Base-by-base conservation (phyloP, 2,113 vertebrate genomes). In the Dipodomys stephensi region DNA sequence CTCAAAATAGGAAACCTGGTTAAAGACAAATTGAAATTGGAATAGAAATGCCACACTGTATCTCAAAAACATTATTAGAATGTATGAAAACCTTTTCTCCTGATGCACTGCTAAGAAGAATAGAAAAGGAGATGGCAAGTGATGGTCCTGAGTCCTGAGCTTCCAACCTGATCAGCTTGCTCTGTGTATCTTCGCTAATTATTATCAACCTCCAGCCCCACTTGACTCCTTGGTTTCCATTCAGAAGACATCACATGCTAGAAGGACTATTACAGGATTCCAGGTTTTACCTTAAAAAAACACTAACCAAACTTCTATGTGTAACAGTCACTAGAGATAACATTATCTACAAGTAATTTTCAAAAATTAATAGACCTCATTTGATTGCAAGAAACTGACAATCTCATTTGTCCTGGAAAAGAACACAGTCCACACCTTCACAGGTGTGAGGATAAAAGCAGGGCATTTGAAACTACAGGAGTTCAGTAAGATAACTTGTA, bases 1-100 rank as follows among this genome's bases (percentile, higher is more conserved):
- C 98, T 99, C 99, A 98, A 99, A 99, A 98, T 99, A 99, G 94
- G 99, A 99, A 83, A 99, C 99, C 99, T 99, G 83, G 49, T 95
- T 91, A 32, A 92, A 97, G 96, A 97, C 44, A 93, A 98, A 96
- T 69, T 22, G 68, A 95, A 60, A 94, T 79, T 95, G 44, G 90
- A 79, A 84, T 49, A 78, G 87, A 93, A 89, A 88, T 85, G n/a
- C 28, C 32, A 79, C 4, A 20, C n/a, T 49, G 10, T 30, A 64
- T 77, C 83, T 91, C 22, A 69, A 80, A 87, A 95, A 68, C n/a
- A 60, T 46, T 83, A 87, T 39, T 22, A 90, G 35, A 90, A 68
- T 9, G 76, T 77, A 67, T 0, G 65, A 30, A 76, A 83, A 57
- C 35, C 64, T 74, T 6, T 39, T 18, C 32, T 39, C 22, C 19